These are phyloP conservation scores for Sebastes schlegelii DNA, from an alignment of 2,113 vertebrate genomes.

Conservation along the genomic window DNA sequence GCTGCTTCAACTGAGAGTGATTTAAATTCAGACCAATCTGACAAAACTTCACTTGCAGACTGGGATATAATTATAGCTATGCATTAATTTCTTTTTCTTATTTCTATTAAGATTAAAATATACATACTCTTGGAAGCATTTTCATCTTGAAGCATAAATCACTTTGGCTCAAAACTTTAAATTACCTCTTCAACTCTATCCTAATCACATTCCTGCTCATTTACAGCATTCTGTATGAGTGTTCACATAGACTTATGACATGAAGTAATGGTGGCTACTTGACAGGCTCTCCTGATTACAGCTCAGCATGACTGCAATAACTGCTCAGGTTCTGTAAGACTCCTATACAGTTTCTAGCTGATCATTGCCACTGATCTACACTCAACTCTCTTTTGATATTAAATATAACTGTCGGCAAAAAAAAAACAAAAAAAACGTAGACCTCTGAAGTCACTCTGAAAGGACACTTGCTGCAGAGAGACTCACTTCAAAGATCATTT, in stretches of 20 bases:
- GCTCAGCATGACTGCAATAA: constrained; percentile 35
- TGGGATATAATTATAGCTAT: constrained; percentile 45
- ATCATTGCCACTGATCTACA: constrained; percentile 14
- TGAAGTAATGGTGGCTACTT: constrained; percentile 28
- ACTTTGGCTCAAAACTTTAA: constrained; percentile 22
- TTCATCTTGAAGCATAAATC: constrained; percentile 33
- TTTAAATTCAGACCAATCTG: constrained; percentile 51
- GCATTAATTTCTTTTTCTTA: constrained; percentile 25
- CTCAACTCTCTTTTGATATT: constrained; percentile 21
- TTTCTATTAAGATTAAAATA: constrained; percentile 41
- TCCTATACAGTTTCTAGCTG: constrained; percentile 29
- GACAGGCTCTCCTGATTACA: constrained; percentile 54
- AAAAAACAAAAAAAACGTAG: neutral
- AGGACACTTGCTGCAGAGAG: constrained; percentile 20
- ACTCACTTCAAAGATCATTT: constrained; percentile 46
- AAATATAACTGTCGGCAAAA: constrained; percentile 31
- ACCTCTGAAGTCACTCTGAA: constrained; percentile 28
- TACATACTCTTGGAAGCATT: constrained; percentile 5
- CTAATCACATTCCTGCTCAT: constrained; percentile 40
- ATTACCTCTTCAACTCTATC: constrained; percentile 20
- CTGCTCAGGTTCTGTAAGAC: constrained; percentile 21
- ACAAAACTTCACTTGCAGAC: constrained; percentile 48
- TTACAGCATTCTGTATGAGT: constrained; percentile 21
- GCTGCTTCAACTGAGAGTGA: constrained; percentile 39
- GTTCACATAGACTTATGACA: constrained; percentile 35